Conservation (phyloP, 2,797 vertebrate genomes). For the Chromobotia macracanthus region DNA sequence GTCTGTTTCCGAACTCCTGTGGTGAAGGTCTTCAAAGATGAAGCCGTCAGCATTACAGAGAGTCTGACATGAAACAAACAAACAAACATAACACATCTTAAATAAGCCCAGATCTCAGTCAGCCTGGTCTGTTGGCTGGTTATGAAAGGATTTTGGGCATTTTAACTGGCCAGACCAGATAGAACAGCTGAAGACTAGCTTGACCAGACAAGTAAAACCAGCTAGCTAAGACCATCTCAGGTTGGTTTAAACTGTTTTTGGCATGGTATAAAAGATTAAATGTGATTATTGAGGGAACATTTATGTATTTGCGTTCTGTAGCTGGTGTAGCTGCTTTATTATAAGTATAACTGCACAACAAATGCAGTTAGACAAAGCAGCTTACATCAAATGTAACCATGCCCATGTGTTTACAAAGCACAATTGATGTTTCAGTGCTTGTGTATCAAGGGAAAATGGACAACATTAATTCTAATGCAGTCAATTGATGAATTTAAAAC, state of each 20-base stretch:
- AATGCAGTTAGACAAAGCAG: not conserved
- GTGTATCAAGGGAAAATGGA: not conserved
- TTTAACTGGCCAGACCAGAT: too few relatives aligned
- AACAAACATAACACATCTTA: too few relatives aligned
- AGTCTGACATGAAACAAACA: slow-evolving; percentile 44
- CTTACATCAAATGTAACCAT: slow-evolving; percentile 1
- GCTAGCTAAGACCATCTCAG: too few relatives aligned
- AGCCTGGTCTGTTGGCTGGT: too few relatives aligned
- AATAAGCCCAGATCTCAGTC: too few relatives aligned
- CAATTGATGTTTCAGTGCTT: not conserved
- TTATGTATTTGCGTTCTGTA: not conserved
- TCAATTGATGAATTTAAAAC: not conserved
- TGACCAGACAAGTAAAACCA: too few relatives aligned
- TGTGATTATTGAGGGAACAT: not conserved
- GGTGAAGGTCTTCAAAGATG: slow-evolving; percentile 18
- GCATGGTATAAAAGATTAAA: slow-evolving; percentile 35
- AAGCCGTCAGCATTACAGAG: slow-evolving; percentile 6
- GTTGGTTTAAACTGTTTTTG: too few relatives aligned
- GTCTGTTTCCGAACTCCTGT: too few relatives aligned
- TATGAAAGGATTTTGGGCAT: too few relatives aligned
- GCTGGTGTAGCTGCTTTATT: not conserved
- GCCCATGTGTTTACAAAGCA: slow-evolving; percentile 1
- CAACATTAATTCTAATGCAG: not conserved
- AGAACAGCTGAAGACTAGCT: too few relatives aligned
- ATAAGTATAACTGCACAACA: not conserved